Percentiles rank a stretch among this genome's conserved stretches.
phyloP scores from a whole-genome alignment of 2,113 vertebrate species.

The Elaphurus davidianus region DNA sequence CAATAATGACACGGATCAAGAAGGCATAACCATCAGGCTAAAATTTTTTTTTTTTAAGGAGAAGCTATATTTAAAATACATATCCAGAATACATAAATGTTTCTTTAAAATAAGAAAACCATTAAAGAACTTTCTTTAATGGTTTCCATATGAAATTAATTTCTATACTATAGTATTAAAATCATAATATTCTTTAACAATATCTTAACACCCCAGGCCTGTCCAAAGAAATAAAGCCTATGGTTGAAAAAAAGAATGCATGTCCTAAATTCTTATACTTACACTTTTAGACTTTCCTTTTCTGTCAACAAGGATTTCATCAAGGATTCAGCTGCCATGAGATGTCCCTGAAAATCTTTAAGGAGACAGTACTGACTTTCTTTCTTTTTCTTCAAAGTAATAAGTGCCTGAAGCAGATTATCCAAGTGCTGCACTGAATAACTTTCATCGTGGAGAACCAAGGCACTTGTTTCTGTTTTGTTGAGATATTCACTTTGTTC shows the following conservation, averaged over 20 bases:
- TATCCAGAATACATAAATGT: not conserved
- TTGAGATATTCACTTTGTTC: not conserved
- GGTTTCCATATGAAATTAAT: not conserved
- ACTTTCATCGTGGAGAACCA: not conserved
- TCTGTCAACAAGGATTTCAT: constrained; percentile 82
- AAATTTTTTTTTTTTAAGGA: not conserved
- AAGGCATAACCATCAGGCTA: not conserved
- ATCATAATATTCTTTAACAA: not conserved
- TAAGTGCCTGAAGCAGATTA: constrained; percentile 84
- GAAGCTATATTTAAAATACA: not conserved
- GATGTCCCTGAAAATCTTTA: constrained; percentile 81
- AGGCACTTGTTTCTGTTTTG: constrained; percentile 48
- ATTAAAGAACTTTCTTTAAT: constrained; percentile 3
- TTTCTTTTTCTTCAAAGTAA: constrained; percentile 82
- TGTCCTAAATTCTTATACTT: constrained; percentile 73
- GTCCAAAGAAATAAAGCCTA: not conserved
- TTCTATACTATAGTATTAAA: not conserved
- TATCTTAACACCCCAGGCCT: not conserved
- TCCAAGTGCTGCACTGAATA: constrained; percentile 78
- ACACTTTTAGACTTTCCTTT: constrained; percentile 88
- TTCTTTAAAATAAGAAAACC: not conserved
- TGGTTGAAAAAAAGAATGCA: not conserved
- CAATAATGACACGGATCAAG: not conserved
- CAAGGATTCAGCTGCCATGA: constrained; percentile 70
- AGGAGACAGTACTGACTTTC: constrained; percentile 84